Percentiles rank a stretch among this genome's conserved stretches.
phyloP scores from a whole-genome alignment of 2,888 invertebrate species.

The Spialia ferax region DNA sequence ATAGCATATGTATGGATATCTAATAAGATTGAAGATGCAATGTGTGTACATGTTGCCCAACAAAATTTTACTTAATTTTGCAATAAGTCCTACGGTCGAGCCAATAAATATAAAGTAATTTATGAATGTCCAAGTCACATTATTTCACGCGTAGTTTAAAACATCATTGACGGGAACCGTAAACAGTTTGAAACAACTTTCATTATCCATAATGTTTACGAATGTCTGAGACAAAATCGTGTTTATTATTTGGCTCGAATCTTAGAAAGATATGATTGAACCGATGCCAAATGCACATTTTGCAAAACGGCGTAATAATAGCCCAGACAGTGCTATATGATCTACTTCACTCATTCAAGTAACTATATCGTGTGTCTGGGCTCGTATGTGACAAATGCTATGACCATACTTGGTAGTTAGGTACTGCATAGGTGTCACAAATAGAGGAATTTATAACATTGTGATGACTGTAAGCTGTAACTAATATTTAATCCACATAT shows the following conservation, averaged over 20 bases:
- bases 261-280: conserved; percentile 72
- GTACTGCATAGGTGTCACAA: too few relatives aligned
- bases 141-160: conserved; percentile 13
- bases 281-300: conserved; percentile 74
- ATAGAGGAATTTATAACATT: too few relatives aligned
- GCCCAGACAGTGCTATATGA: conserved; percentile 69
- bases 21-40: too few relatives aligned
- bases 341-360: conserved; percentile 45
- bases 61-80: too few relatives aligned
- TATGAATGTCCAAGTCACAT: background rate
- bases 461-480: too few relatives aligned
- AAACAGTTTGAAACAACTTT: conserved; percentile 41
- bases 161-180: conserved; percentile 14
- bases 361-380: conserved; percentile 42
- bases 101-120: background rate
- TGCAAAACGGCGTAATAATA: conserved; percentile 74
- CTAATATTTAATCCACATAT: too few relatives aligned
- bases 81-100: too few relatives aligned
- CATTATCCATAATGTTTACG: conserved; percentile 51
- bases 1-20: too few relatives aligned
- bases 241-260: conserved; percentile 66
- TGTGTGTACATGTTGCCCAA: too few relatives aligned
- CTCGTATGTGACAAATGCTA: conserved; percentile 12
- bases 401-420: conserved; percentile 17
- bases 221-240: conserved; percentile 56